Evolutionary conservation across 2,888 invertebrate genomes (phyloP).

Genomic region (Pseudolycoriella hygida): DNA sequence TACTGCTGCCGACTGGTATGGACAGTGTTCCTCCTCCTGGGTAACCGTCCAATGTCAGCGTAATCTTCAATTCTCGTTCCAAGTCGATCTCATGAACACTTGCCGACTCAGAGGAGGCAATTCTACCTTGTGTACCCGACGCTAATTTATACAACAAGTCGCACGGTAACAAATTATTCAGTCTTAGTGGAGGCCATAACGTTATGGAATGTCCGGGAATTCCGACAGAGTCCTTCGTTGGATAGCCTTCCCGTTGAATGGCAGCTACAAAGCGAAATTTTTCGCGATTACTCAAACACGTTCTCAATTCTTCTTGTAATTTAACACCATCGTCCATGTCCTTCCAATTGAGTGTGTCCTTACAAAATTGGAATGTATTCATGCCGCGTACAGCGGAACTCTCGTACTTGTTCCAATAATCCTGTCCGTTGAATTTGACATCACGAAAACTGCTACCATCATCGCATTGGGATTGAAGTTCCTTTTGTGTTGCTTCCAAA

Average conservation of each 20-base stretch:
- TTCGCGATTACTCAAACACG: conserved; percentile 20
- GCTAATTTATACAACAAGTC: conserved; percentile 48
- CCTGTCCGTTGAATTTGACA: conserved; percentile 33
- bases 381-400: conserved; percentile 11
- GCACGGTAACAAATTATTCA: conserved; percentile 77
- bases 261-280: conserved; percentile 21
- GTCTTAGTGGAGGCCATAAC: conserved; percentile 63
- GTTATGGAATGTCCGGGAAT: conserved; percentile 73
- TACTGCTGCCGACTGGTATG: conserved; percentile 31
- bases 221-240: conserved; percentile 33
- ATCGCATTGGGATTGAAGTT: not conserved
- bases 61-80: conserved; percentile 52
- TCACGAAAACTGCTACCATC: not conserved
- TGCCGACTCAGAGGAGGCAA: conserved; percentile 30
- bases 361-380: conserved; percentile 18
- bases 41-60: conserved; percentile 71
- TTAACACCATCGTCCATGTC: conserved; percentile 15
- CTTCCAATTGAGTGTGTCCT: conserved; percentile 21
- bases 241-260: conserved; percentile 63
- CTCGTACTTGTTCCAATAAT: conserved; percentile 42
- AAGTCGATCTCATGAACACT: conserved; percentile 45
- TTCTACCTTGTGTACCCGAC: conserved; percentile 25
- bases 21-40: conserved; percentile 47
- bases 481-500: not conserved
- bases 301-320: conserved; percentile 16